These are phyloP conservation scores for Epinotia brunnichana DNA, from an alignment of 2,888 invertebrate species.

Conservation along the genomic window DNA sequence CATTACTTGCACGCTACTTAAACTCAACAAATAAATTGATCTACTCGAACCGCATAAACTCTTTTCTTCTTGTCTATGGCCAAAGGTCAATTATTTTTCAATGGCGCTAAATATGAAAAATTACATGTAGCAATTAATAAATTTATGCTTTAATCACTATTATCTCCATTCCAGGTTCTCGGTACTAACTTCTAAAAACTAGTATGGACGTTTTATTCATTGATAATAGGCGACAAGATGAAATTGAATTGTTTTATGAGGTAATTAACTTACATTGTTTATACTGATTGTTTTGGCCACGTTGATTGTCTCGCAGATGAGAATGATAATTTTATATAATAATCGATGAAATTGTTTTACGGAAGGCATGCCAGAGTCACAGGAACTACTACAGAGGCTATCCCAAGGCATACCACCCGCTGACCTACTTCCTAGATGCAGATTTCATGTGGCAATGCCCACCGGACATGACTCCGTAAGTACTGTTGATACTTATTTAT, in stretches of 20 bases:
- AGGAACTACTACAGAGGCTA: slow-evolving; percentile 86
- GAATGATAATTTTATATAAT: too few relatives aligned
- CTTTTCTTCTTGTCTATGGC: slow-evolving; percentile 1
- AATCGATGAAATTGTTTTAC: slow-evolving; percentile 4
- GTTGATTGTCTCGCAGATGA: too few relatives aligned
- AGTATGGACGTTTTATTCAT: slow-evolving; percentile 69
- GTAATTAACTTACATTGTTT: slow-evolving; percentile 51
- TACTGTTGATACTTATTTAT: slow-evolving; percentile 39
- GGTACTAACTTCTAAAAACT: background rate
- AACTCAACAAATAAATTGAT: background rate
- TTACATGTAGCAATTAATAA: background rate
- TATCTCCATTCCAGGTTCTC: background rate
- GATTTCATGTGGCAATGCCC: slow-evolving; percentile 83
- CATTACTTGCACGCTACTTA: too few relatives aligned
- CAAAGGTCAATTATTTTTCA: background rate
- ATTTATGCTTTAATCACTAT: slow-evolving; percentile 16
- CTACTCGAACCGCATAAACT: slow-evolving; percentile 3
- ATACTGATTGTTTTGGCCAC: background rate
- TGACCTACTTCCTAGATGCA: slow-evolving; percentile 81
- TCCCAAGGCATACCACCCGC: slow-evolving; percentile 82
- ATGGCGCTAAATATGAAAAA: slow-evolving; percentile 30
- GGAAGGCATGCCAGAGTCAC: slow-evolving; percentile 83
- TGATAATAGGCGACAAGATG: slow-evolving; percentile 70
- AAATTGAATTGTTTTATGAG: slow-evolving; percentile 77
- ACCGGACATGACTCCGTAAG: slow-evolving; percentile 81